A percentile compares a stretch with the other conserved stretches of the same genome.
Evolutionary conservation across 2,888 invertebrate species (phyloP).

Genomic region (Adela reaumurella): DNA sequence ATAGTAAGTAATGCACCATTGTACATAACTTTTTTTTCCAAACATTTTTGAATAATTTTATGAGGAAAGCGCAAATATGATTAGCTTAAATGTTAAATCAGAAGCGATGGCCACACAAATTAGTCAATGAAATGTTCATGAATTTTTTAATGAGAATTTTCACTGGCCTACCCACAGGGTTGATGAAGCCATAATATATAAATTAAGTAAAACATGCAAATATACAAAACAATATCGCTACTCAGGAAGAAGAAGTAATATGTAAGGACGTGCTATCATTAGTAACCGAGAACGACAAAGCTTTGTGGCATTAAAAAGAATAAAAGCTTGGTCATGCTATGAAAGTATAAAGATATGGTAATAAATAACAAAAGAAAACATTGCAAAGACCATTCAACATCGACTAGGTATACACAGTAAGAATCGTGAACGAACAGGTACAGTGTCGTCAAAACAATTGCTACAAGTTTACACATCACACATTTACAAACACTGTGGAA

Average conservation of each 20-base stretch:
- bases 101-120: slow-evolving; percentile 41
- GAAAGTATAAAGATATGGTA: neutral
- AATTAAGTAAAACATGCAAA: neutral
- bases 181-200: no score
- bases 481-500: no score
- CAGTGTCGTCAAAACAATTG: no score
- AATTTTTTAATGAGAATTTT: neutral
- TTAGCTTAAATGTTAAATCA: no score
- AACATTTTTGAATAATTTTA: no score
- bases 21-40: no score
- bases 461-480: no score
- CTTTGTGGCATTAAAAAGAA: neutral
- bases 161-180: neutral
- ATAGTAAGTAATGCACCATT: no score
- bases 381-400: slow-evolving; percentile 35
- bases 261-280: neutral
- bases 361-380: slow-evolving; percentile 30
- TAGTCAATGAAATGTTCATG: slow-evolving; percentile 22
- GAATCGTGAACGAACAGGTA: no score
- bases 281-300: neutral
- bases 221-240: neutral
- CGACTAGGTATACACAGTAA: neutral
- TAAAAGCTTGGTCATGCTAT: neutral
- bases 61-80: no score
- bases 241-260: neutral